These are phyloP conservation scores for Kuschelorhynchus macadamiae DNA, from an alignment of 2,888 invertebrate genomes.

Conservation along the genomic window DNA sequence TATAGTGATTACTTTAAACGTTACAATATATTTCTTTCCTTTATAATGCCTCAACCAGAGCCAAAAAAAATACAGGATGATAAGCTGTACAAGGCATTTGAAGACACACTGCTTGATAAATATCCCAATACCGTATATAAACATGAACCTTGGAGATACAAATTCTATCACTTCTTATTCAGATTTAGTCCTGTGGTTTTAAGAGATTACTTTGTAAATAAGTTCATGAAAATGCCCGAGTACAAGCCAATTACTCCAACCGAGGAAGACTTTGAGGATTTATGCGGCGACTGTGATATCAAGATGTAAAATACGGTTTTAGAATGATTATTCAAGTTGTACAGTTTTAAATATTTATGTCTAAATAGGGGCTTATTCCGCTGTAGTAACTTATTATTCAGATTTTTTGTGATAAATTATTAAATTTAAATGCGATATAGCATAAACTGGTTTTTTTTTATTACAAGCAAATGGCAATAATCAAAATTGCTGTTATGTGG, in stretches of 20 bases:
- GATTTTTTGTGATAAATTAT: background rate
- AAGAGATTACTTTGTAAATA: constrained; percentile 74
- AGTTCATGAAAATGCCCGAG: constrained; percentile 77
- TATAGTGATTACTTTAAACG: constrained; percentile 78
- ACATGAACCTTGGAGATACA: constrained; percentile 79
- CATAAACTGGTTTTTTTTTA: no score
- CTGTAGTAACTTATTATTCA: background rate
- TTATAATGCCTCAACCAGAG: constrained; percentile 61
- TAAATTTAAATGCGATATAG: no score
- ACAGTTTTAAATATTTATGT: no score
- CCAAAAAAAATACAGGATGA: constrained; percentile 72
- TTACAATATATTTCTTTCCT: constrained; percentile 74
- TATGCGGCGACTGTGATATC: background rate
- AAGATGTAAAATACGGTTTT: no score
- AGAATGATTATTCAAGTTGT: no score
- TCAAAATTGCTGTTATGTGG: no score
- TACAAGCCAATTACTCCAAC: constrained; percentile 53
- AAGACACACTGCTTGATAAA: constrained; percentile 74
- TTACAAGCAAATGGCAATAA: no score
- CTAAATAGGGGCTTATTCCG: background rate
- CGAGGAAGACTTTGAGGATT: constrained; percentile 42
- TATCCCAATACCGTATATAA: constrained; percentile 76
- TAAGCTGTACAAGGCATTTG: constrained; percentile 74
- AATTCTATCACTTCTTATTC: constrained; percentile 77
- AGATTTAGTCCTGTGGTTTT: constrained; percentile 73